A percentile compares a stretch with the other conserved stretches of the same genome.
Conservation (phyloP, 2,113 vertebrate species). For the Channa maculata region DNA sequence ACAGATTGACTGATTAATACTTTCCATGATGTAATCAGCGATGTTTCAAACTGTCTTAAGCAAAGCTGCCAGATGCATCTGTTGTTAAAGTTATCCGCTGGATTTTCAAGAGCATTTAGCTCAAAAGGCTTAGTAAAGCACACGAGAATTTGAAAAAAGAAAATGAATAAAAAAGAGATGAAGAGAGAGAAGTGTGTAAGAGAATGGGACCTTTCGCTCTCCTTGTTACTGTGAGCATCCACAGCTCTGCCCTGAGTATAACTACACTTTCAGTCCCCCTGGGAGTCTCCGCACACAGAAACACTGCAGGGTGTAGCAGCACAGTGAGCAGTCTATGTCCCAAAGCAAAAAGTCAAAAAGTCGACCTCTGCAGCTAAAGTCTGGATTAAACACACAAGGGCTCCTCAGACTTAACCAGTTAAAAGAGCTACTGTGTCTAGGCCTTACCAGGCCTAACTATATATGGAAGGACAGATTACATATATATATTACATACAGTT, state of each 20-base stretch:
- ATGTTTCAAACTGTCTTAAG: neutral
- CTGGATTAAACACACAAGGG: neutral
- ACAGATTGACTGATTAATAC: constrained; percentile 4
- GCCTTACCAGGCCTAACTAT: neutral
- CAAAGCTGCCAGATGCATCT: neutral
- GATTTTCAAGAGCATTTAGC: neutral
- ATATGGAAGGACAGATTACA: neutral
- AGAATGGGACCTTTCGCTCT: constrained; percentile 15
- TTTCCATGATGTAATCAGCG: constrained; percentile 17
- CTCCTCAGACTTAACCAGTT: constrained; percentile 6
- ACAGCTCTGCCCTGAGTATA: constrained; percentile 40
- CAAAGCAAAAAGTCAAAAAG: constrained; percentile 43
- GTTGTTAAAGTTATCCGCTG: constrained; percentile 15
- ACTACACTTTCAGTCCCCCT: constrained; percentile 36
- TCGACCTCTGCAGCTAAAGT: constrained; percentile 49
- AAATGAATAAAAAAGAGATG: neutral
- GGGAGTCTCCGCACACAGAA: constrained; percentile 41
- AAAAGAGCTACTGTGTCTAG: neutral
- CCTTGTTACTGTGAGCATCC: constrained; percentile 34
- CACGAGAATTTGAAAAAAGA: neutral
- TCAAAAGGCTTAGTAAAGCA: neutral
- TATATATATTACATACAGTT: neutral
- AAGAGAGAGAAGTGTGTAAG: neutral
- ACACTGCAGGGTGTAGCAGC: constrained; percentile 35
- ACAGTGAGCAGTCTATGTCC: constrained; percentile 45